These are phyloP conservation scores for Eumerus sabulonum DNA, from an alignment of 2,888 invertebrate genomes.

Conservation along the genomic window DNA sequence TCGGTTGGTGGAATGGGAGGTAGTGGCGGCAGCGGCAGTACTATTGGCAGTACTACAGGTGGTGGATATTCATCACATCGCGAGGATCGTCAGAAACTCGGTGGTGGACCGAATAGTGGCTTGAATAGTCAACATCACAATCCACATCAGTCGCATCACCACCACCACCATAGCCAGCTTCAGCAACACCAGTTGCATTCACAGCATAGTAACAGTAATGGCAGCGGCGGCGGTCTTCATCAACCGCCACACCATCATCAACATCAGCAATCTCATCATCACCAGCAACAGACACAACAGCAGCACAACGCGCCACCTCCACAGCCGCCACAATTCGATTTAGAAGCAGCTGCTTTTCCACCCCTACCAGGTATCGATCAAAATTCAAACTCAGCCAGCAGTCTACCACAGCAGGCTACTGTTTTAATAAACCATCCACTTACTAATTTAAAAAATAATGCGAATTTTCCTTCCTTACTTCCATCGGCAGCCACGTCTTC, in stretches of 20 bases:
- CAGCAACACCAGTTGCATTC: constrained; percentile 67
- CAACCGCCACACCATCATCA: constrained; percentile 59
- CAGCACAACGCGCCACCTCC: constrained; percentile 76
- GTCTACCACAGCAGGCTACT: constrained; percentile 54
- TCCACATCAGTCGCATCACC: constrained; percentile 71
- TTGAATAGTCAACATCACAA: constrained; percentile 62
- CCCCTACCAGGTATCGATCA: constrained; percentile 85
- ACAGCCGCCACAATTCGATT: constrained; percentile 85
- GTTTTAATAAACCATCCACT: constrained; percentile 52
- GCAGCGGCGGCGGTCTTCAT: constrained; percentile 58
- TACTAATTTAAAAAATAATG: constrained; percentile 66
- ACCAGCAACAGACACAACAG: constrained; percentile 71
- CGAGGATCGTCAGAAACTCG: constrained; percentile 64
- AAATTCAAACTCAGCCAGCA: constrained; percentile 70
- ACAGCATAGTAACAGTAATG: constrained; percentile 62
- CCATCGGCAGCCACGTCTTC: constrained; percentile 67
- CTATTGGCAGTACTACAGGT: constrained; percentile 59
- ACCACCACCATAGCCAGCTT: constrained; percentile 69
- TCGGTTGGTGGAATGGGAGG: constrained; percentile 68
- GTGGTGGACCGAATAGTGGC: constrained; percentile 48
- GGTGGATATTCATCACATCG: constrained; percentile 72
- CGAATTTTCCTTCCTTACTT: constrained; percentile 71
- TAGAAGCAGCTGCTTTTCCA: constrained; percentile 89
- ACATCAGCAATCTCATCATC: constrained; percentile 52
- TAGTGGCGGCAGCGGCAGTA: constrained; percentile 31